A percentile compares a stretch with the other conserved stretches of the same genome.
phyloP scores from a whole-genome alignment of 2,113 vertebrate genomes.

The Triplophysa tibetana region DNA sequence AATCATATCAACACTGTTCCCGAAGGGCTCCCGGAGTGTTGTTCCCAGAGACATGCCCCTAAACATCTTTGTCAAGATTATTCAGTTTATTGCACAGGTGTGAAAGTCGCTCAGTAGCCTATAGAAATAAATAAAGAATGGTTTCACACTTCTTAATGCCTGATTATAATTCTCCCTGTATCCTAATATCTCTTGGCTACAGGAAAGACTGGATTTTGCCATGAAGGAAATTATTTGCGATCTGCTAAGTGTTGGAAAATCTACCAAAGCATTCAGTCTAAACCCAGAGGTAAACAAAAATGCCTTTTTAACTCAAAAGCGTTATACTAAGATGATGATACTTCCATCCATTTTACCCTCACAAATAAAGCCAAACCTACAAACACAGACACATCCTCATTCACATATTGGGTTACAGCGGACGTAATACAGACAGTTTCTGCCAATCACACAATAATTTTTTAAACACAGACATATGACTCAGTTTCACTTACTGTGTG shows the following conservation, averaged over 20 bases:
- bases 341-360: neutral
- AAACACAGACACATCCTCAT: neutral
- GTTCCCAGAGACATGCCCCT: conserved; percentile 98
- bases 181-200: conserved; percentile 40
- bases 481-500: too few relatives aligned
- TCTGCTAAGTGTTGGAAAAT: conserved; percentile 95
- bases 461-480: too few relatives aligned
- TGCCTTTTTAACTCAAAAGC: too few relatives aligned
- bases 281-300: conserved; percentile 89
- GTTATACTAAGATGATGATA: too few relatives aligned
- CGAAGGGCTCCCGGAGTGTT: conserved; percentile 95
- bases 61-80: conserved; percentile 99
- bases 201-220: conserved; percentile 98
- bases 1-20: conserved; percentile 96
- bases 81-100: conserved; percentile 99
- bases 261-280: conserved; percentile 97
- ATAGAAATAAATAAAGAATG: neutral
- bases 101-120: neutral
- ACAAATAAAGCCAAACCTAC: neutral
- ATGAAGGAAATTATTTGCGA: conserved; percentile 99
- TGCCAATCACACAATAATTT: too few relatives aligned
- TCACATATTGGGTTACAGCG: too few relatives aligned
- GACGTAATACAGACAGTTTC: too few relatives aligned
- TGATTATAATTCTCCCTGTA: conserved; percentile 11
- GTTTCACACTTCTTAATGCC: neutral